These are phyloP conservation scores for Pelecanoides urinatrix DNA, from an alignment of 2,113 vertebrate genomes.

Conservation along the genomic window DNA sequence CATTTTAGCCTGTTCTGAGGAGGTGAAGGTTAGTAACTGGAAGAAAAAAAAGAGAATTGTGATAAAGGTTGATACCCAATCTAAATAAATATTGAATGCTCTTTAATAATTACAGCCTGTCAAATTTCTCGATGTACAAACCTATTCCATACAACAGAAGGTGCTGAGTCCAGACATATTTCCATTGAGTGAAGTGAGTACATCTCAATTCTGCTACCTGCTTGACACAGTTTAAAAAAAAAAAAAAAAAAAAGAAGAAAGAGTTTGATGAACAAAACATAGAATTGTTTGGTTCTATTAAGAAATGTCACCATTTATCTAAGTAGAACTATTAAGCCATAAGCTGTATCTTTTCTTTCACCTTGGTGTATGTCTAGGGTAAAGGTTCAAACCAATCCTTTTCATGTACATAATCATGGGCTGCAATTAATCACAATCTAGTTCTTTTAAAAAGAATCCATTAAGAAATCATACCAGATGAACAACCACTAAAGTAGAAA, in stretches of 20 bases:
- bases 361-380: constrained; percentile 38
- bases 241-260: not conserved
- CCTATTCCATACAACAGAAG: not conserved
- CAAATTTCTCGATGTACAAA: not conserved
- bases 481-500: constrained; percentile 37
- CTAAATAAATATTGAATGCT: constrained; percentile 1
- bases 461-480: constrained; percentile 61
- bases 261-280: not conserved
- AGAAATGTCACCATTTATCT: constrained; percentile 58
- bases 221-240: not conserved
- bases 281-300: constrained; percentile 50
- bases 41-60: not conserved
- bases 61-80: not conserved
- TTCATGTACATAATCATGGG: constrained; percentile 49
- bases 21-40: not conserved
- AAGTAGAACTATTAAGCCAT: constrained; percentile 58
- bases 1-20: not conserved
- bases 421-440: constrained; percentile 61
- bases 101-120: not conserved
- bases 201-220: not conserved
- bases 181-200: not conserved
- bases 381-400: constrained; percentile 62
- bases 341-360: constrained; percentile 60
- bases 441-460: constrained; percentile 58
- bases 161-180: not conserved